Conservation (phyloP, 2,113 vertebrate genomes). For the Takifugu flavidus region DNA sequence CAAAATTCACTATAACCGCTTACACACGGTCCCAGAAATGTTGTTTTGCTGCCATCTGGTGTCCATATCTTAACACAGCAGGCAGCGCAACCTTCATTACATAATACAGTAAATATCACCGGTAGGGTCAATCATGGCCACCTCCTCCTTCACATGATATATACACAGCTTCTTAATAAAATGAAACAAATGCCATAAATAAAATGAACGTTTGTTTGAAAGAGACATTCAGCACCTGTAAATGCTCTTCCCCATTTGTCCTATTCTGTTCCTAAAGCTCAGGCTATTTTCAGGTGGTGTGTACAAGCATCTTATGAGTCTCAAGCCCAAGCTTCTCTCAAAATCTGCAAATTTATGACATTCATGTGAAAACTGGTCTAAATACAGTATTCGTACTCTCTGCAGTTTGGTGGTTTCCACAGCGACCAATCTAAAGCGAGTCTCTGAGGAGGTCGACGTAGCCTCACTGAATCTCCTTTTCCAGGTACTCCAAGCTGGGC, state of each 20-base stretch:
- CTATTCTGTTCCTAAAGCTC: not conserved
- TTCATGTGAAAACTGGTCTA: not conserved
- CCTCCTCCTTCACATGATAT: not conserved
- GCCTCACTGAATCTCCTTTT: constrained; percentile 60
- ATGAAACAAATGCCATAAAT: not conserved
- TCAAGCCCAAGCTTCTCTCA: no score
- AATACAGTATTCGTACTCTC: not conserved
- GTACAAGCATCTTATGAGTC: not conserved
- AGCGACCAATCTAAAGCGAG: constrained; percentile 32
- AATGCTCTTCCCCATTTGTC: not conserved
- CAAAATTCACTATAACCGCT: no score
- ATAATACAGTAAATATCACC: constrained; percentile 14
- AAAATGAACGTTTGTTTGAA: not conserved
- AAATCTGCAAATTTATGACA: no score
- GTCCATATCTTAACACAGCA: constrained; percentile 36
- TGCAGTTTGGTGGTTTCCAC: no score
- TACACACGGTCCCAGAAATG: not conserved
- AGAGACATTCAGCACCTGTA: not conserved
- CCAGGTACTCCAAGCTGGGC: constrained; percentile 75
- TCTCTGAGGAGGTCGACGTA: constrained; percentile 56
- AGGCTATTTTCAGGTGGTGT: not conserved
- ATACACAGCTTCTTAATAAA: not conserved
- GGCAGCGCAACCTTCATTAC: constrained; percentile 24
- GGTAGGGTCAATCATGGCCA: constrained; percentile 5
- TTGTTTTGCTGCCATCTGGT: constrained; percentile 50